Evolutionary conservation across 2,888 invertebrate genomes (phyloP).

Genomic region (Drosophila greeni): DNA sequence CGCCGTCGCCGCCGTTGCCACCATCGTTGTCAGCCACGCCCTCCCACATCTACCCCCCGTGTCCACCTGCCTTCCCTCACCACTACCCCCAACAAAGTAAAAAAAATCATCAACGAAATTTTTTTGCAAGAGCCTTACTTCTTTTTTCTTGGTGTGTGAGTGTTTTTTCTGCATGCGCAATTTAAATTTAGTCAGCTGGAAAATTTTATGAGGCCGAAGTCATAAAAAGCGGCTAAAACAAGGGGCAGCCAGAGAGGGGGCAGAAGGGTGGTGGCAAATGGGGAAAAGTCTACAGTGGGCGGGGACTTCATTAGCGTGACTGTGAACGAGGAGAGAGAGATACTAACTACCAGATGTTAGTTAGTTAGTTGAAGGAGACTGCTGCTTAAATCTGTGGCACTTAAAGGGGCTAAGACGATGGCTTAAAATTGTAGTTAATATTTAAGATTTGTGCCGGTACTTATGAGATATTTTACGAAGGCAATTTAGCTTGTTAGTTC

Average conservation of each 20-base stretch:
- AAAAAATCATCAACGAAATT: conserved; percentile 11
- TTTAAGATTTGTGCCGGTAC: background rate
- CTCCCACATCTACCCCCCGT: conserved; percentile 4
- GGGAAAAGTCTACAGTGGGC: conserved; percentile 8
- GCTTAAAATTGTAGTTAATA: background rate
- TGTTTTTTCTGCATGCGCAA: conserved; percentile 55
- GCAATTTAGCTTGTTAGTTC: background rate
- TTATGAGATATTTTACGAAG: background rate
- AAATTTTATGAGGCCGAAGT: conserved; percentile 42
- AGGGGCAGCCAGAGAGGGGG: background rate
- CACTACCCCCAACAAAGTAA: background rate
- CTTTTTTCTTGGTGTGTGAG: conserved; percentile 18
- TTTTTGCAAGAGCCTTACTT: conserved; percentile 37
- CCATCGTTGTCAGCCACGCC: conserved; percentile 32
- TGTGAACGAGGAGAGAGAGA: conserved; percentile 1
- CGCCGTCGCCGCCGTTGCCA: conserved; percentile 1
- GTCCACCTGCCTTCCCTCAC: conserved; percentile 17
- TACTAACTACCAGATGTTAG: conserved; percentile 4
- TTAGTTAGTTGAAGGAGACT: background rate
- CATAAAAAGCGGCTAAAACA: conserved; percentile 18
- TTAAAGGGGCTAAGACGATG: background rate
- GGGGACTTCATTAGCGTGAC: conserved; percentile 23
- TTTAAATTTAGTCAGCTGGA: conserved; percentile 64
- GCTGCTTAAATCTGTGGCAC: background rate
- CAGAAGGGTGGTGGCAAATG: background rate